Conservation (phyloP, 1,140 invertebrate genomes). For the Polyergus mexicanus region DNA sequence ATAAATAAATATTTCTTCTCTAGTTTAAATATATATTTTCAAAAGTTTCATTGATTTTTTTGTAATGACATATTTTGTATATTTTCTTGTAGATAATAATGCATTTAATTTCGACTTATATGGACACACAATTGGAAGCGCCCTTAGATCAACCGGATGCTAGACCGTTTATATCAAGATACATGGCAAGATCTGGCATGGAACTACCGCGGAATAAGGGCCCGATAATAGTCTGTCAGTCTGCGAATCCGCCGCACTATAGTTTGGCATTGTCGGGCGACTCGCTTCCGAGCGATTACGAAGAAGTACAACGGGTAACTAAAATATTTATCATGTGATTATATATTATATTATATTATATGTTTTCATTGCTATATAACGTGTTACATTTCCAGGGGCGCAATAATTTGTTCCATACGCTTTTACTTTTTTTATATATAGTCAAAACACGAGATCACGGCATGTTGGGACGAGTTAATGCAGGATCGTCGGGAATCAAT, state of each 20-base stretch:
- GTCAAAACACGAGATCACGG: conserved; percentile 92
- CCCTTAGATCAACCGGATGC: conserved; percentile 92
- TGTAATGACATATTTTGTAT: not conserved
- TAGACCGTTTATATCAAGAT: conserved; percentile 90
- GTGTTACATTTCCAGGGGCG: conserved; percentile 88
- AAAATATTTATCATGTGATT: not conserved
- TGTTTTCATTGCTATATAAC: not conserved
- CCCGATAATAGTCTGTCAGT: conserved; percentile 87
- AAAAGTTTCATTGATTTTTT: conserved; percentile 20
- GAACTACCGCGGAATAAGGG: conserved; percentile 84
- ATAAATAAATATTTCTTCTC: not conserved
- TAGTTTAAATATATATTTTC: not conserved
- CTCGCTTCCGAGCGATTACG: conserved; percentile 82
- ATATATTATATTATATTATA: not conserved
- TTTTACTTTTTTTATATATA: conserved; percentile 92
- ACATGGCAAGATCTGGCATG: conserved; percentile 80
- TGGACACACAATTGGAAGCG: conserved; percentile 93
- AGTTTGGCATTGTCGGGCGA: conserved; percentile 89
- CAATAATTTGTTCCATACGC: conserved; percentile 94
- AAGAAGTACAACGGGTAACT: conserved; percentile 89
- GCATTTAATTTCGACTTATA: conserved; percentile 93
- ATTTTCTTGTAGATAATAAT: conserved; percentile 91
- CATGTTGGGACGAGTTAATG: conserved; percentile 92
- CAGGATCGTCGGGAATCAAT: conserved; percentile 93
- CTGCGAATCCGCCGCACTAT: conserved; percentile 91